Evolutionary conservation across 1,140 invertebrate species (phyloP).

Genomic region (Ceratoteleas bidentatus): DNA sequence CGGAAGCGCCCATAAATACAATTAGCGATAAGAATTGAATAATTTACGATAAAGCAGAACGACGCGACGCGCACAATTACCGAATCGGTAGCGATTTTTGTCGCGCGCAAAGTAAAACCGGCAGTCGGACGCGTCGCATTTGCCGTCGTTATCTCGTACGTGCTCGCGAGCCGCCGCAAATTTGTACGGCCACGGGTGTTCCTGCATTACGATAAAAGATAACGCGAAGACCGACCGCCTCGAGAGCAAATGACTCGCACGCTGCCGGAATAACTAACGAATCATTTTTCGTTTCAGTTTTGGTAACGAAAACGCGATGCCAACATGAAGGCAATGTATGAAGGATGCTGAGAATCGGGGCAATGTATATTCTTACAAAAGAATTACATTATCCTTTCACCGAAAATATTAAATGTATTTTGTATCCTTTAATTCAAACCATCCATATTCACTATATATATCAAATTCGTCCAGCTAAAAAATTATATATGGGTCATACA

Average conservation of each 20-base stretch:
- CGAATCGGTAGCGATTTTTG: slow-evolving; percentile 29
- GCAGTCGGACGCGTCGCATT: slow-evolving; percentile 43
- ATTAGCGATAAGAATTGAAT: slow-evolving; percentile 3
- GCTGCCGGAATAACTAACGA: slow-evolving; percentile 40
- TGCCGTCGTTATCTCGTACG: slow-evolving; percentile 53
- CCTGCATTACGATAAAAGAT: slow-evolving; percentile 54
- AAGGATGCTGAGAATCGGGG: too few species aligned
- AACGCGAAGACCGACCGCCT: slow-evolving; percentile 37
- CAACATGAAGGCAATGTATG: too few species aligned
- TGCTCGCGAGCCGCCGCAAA: slow-evolving; percentile 53
- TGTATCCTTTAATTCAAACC: too few species aligned
- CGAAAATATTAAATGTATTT: too few species aligned
- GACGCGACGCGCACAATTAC: slow-evolving; percentile 19
- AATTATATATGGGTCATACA: too few species aligned
- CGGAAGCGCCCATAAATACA: background rate
- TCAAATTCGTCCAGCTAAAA: too few species aligned
- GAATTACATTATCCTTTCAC: too few species aligned
- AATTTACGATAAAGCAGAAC: slow-evolving; percentile 5
- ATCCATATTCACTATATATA: too few species aligned
- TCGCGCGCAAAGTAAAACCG: slow-evolving; percentile 40
- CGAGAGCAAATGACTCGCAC: slow-evolving; percentile 55
- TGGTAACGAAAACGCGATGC: background rate
- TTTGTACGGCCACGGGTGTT: slow-evolving; percentile 54
- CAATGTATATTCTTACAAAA: too few species aligned
- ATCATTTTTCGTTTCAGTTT: slow-evolving; percentile 34